Evolutionary conservation across 1,140 invertebrate species (phyloP).

Genomic region (Drosophila willistoni): DNA sequence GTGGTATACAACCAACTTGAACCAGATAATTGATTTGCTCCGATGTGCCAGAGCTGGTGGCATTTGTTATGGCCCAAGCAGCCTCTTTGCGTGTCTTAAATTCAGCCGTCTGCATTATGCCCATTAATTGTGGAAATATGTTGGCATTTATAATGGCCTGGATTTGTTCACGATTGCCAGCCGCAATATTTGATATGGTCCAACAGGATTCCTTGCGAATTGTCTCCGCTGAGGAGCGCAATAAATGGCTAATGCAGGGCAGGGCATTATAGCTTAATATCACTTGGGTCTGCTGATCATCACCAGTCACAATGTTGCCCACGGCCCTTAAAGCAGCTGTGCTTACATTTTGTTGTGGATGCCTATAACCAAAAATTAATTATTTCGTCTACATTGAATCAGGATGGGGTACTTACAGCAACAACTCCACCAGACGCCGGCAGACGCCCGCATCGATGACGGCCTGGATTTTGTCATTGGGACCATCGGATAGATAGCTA

Average conservation of each 20-base stretch:
- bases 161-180: slow-evolving; percentile 97
- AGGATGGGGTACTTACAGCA: slow-evolving; percentile 87
- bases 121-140: slow-evolving; percentile 96
- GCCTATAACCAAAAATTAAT: slow-evolving; percentile 84
- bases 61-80: slow-evolving; percentile 99
- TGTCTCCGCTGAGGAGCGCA: slow-evolving; percentile 92
- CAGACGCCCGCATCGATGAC: slow-evolving; percentile 98
- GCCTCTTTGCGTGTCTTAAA: slow-evolving; percentile 99
- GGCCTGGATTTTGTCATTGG: slow-evolving; percentile 99
- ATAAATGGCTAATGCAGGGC: slow-evolving; percentile 91
- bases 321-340: slow-evolving; percentile 97
- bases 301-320: slow-evolving; percentile 99
- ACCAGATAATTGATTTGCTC: slow-evolving; percentile 93
- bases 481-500: slow-evolving; percentile 97
- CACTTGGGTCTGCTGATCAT: slow-evolving; percentile 98
- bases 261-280: slow-evolving; percentile 96
- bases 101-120: slow-evolving; percentile 95
- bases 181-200: slow-evolving; percentile 99
- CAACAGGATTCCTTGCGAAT: slow-evolving; percentile 98
- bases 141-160: slow-evolving; percentile 97
- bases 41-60: slow-evolving; percentile 96
- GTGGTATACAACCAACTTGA: slow-evolving; percentile 92
- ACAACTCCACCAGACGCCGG: slow-evolving; percentile 95
- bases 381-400: background rate
- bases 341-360: slow-evolving; percentile 95